Conservation (phyloP, 2,888 invertebrate species). For the Agonopterix subpropinquella region DNA sequence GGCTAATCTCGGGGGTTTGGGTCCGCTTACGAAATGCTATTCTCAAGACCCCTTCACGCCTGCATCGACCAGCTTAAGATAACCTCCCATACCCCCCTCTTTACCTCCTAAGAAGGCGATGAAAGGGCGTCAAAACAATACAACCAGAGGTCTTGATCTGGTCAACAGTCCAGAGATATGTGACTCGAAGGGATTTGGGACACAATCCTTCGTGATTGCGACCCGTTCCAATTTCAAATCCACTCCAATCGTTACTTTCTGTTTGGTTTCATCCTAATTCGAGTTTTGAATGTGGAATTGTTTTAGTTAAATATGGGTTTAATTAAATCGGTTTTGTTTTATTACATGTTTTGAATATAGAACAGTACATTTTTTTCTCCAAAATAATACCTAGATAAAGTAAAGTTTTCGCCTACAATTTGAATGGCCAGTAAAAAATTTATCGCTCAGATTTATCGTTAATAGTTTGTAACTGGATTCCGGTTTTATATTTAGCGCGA, state of each 20-base stretch:
- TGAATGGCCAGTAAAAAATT: too few relatives aligned
- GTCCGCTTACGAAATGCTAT: conserved; percentile 61
- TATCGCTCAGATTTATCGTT: too few relatives aligned
- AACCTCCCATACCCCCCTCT: conserved; percentile 24
- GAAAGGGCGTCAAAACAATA: conserved; percentile 14
- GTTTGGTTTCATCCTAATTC: conserved; percentile 4
- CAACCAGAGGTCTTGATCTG: conserved; percentile 21
- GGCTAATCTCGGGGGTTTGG: conserved; percentile 58
- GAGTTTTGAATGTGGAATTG: conserved; percentile 7
- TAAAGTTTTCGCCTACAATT: too few relatives aligned
- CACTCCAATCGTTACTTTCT: conserved; percentile 16
- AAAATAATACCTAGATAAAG: too few relatives aligned
- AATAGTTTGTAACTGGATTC: too few relatives aligned
- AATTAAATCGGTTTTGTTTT: conserved; percentile 1
- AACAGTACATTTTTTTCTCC: too few relatives aligned
- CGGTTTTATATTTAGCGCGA: too few relatives aligned
- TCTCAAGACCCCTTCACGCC: conserved; percentile 53
- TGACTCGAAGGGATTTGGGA: conserved; percentile 40
- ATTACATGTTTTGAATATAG: neutral
- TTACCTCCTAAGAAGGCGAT: conserved; percentile 10
- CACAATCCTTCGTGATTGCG: conserved; percentile 51
- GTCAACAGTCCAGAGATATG: conserved; percentile 35
- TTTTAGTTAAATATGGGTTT: conserved; percentile 3
- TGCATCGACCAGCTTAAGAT: conserved; percentile 23
- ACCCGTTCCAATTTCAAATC: conserved; percentile 48